These are phyloP conservation scores for Porites australiensis DNA, from an alignment of 64 coral and sea anemone species.

Conservation along the genomic window DNA sequence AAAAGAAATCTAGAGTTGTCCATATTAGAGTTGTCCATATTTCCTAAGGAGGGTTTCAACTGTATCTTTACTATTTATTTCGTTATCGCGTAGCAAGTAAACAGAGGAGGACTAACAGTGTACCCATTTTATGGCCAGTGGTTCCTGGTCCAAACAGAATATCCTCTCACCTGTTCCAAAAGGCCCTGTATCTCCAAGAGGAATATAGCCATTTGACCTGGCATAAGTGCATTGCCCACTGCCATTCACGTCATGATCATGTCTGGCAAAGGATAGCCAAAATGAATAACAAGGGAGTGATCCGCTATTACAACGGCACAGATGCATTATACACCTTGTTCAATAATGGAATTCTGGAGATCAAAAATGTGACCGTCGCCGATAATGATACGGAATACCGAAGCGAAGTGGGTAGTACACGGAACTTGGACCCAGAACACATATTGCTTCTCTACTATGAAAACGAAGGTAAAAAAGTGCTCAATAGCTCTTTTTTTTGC, in stretches of 20 bases:
- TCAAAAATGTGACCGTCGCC: neutral
- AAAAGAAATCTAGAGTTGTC: no score
- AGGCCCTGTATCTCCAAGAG: neutral
- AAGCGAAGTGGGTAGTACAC: neutral
- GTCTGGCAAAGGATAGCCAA: neutral
- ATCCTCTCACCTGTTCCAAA: neutral
- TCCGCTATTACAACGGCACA: neutral
- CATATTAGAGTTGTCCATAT: no score
- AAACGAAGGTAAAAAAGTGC: neutral
- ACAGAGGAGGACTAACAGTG: neutral
- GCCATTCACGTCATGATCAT: neutral
- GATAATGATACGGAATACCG: neutral
- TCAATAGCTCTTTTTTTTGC: no score
- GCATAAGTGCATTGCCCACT: neutral
- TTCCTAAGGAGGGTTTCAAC: no score
- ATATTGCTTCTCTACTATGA: neutral
- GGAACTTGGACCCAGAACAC: neutral
- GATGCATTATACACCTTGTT: neutral
- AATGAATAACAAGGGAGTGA: neutral
- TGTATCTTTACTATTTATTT: no score
- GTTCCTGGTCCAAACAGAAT: neutral
- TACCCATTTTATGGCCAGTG: neutral
- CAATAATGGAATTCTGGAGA: neutral
- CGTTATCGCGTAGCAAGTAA: no score
- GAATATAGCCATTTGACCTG: neutral